Conservation (phyloP, 1,140 invertebrate genomes). For the Lethocerus indicus region DNA sequence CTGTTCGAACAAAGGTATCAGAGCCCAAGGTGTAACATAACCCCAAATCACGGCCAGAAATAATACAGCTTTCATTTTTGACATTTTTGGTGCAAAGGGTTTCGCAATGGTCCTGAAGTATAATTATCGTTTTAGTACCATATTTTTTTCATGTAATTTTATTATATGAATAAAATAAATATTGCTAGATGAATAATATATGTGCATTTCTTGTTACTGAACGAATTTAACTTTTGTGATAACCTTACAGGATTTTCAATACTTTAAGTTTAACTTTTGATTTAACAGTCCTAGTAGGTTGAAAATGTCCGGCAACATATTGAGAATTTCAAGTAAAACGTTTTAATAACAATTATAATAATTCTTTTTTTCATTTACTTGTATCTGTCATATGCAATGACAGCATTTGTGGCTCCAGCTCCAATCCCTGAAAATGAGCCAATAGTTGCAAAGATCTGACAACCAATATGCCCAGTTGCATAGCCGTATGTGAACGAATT, state of each 20-base stretch:
- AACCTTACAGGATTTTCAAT: no score
- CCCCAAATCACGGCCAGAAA: constrained; percentile 56
- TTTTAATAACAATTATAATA: no score
- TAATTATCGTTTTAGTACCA: no score
- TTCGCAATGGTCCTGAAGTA: constrained; percentile 56
- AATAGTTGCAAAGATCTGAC: constrained; percentile 58
- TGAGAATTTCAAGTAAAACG: no score
- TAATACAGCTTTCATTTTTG: constrained; percentile 50
- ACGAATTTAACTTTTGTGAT: no score
- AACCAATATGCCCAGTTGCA: constrained; percentile 48
- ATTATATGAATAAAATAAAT: no score
- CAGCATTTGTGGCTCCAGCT: constrained; percentile 60
- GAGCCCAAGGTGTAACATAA: constrained; percentile 60
- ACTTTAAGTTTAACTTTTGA: no score
- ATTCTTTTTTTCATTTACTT: constrained; percentile 23
- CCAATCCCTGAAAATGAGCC: constrained; percentile 65
- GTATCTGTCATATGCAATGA: constrained; percentile 56
- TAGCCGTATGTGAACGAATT: constrained; percentile 67
- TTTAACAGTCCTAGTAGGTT: no score
- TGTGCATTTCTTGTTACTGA: no score
- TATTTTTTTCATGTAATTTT: no score
- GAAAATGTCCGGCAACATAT: no score
- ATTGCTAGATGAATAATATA: no score
- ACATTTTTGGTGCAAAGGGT: constrained; percentile 62
- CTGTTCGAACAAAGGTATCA: constrained; percentile 55